Evolutionary conservation across 53 echinoderm and acorn worm genomes (phyloP).

Genomic region (Echinarachnius parma): DNA sequence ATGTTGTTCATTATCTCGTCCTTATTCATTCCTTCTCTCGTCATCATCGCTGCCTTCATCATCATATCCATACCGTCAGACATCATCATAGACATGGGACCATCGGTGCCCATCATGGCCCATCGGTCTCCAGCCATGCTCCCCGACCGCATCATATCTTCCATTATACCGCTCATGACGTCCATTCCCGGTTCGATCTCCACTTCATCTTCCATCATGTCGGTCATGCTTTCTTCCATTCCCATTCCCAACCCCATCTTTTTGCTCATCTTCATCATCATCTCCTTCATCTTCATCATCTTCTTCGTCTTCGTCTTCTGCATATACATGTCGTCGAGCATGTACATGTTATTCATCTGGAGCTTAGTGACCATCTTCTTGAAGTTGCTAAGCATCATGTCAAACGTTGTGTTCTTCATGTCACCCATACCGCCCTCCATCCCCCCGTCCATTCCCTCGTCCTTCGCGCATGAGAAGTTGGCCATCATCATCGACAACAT

Average conservation of each 20-base stretch:
- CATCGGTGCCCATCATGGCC: constrained; percentile 21
- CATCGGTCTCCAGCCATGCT: constrained; percentile 30
- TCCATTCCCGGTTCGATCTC: too few species aligned
- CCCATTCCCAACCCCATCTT: background rate
- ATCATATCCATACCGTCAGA: constrained; percentile 12
- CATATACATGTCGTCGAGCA: constrained; percentile 1
- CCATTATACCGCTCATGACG: background rate
- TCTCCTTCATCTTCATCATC: constrained; percentile 9
- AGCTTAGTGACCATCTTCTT: constrained; percentile 27
- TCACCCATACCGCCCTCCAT: background rate
- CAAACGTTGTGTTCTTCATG: too few species aligned
- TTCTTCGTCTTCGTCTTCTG: too few species aligned
- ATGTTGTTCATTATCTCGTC: constrained; percentile 37
- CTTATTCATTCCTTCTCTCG: background rate
- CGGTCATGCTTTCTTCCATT: too few species aligned
- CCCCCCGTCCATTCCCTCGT: background rate
- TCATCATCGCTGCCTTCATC: constrained; percentile 10
- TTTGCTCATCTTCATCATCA: constrained; percentile 20
- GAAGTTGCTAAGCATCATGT: background rate
- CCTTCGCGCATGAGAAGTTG: constrained; percentile 26
- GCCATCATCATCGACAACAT: background rate
- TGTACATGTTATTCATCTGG: constrained; percentile 15
- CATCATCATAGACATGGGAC: constrained; percentile 23
- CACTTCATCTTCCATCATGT: too few species aligned
- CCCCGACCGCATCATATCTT: constrained; percentile 15